These are phyloP conservation scores for Sericinus montela DNA, from an alignment of 2,888 invertebrate species.

Conservation along the genomic window DNA sequence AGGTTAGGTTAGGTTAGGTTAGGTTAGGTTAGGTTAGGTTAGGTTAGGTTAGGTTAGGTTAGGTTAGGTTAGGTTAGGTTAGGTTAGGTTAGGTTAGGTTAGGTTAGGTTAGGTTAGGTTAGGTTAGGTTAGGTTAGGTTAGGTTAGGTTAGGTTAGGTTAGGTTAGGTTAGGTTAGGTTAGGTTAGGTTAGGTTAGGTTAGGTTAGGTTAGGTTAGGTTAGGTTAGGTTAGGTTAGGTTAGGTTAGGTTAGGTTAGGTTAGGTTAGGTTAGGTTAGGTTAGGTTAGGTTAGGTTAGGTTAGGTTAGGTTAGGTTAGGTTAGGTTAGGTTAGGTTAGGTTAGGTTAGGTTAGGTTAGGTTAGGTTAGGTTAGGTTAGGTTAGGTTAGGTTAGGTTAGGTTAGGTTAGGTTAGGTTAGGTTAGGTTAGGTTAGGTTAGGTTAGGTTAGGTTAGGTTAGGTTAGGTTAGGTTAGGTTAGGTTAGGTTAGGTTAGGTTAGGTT, in stretches of 20 bases:
- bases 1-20: not conserved
- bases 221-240: not conserved
- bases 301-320: not conserved
- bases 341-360: not conserved
- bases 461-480: not conserved
- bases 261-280: not conserved
- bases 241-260: not conserved
- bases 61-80: not conserved
- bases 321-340: not conserved
- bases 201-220: not conserved
- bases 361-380: not conserved
- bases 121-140: not conserved
- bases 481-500: not conserved
- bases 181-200: not conserved
- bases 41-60: not conserved
- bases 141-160: not conserved
- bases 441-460: not conserved
- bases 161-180: not conserved
- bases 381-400: not conserved
- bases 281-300: not conserved
- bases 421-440: not conserved
- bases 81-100: not conserved
- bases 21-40: not conserved
- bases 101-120: not conserved
- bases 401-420: not conserved